Evolutionary conservation across 2,113 vertebrate genomes (phyloP).

Genomic region (Pionites leucogaster): DNA sequence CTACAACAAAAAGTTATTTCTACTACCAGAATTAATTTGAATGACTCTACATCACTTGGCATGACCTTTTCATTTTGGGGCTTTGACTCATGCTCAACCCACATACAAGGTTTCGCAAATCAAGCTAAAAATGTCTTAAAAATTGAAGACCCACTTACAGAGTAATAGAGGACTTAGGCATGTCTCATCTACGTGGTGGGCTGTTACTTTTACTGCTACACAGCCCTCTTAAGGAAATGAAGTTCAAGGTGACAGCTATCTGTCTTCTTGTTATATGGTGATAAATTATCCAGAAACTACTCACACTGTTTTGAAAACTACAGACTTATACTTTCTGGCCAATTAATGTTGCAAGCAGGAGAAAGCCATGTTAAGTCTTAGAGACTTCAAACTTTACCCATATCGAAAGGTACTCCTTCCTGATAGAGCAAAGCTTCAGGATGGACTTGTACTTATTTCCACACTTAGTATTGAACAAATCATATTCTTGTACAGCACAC

Average conservation of each 20-base stretch:
- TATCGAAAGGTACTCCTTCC: background rate
- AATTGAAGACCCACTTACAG: background rate
- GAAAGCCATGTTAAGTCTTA: background rate
- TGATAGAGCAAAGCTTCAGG: background rate
- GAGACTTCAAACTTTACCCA: background rate
- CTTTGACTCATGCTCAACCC: conserved; percentile 63
- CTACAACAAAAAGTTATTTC: conserved; percentile 25
- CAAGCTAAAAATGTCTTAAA: conserved; percentile 29
- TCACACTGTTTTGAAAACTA: background rate
- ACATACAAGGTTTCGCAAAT: background rate
- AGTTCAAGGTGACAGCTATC: background rate
- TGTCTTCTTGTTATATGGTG: background rate
- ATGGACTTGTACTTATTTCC: background rate
- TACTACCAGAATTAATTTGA: conserved; percentile 37
- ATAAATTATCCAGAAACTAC: background rate
- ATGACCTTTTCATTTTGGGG: conserved; percentile 47
- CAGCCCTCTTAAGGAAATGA: background rate
- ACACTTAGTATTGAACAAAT: background rate
- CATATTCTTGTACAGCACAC: background rate
- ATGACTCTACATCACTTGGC: conserved; percentile 12
- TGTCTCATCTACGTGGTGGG: background rate
- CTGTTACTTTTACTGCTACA: background rate
- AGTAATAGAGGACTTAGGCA: background rate
- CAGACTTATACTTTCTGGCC: background rate
- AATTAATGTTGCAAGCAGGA: background rate